Base-by-base conservation (phyloP, 2,113 vertebrate genomes). In the Poeciliopsis occidentalis region DNA sequence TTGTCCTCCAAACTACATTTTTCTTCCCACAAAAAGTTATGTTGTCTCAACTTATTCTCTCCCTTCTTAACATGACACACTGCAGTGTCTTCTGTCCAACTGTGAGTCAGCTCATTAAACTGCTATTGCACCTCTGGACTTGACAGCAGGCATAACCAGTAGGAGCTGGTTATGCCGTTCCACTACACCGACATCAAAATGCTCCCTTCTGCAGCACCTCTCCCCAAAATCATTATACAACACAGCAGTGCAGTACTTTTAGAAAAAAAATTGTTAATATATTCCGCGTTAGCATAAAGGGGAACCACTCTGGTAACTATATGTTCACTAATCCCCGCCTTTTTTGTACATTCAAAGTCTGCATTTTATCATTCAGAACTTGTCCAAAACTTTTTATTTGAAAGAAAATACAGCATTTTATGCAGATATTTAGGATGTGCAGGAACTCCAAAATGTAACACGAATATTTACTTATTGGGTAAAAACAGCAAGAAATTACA, bases 221-320 rank as follows among this genome's bases (percentile, higher is more conserved):
- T 60, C 15, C 27, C 26, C 47, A 67, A 60, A 78, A 81, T 78
- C 78, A 69, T 63, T 47, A 17, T 57, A 64, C 82, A 73, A 82
- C 71, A 78, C 72, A 75, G 64, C 34, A 66, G 64, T 66, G 64
- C 64, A 27, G 64, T 26, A 19, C 34, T 37, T 81, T 51, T n/a
- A 32, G 7, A n/a, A 57, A 54, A 54, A 24, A 54, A 54, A n/a
- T 10, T 22, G 3, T 54, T 54, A 54, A 57, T 57, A 62, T 71
- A 62, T 71, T 68, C 69, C 68, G 39, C 78, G 84, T 71, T 37
- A 57, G 64, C 57, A 26, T 60, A 10, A 32, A 8, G 27, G 54
- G 69, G 64, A 71, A 61, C 63, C 34, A 22, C 44, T 39, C 37
- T 22, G 19, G 47, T 54, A 17, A 64, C 65, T 72, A 73, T 75